Conservation (phyloP, 2,113 vertebrate genomes). For the Boleophthalmus pectinirostris region DNA sequence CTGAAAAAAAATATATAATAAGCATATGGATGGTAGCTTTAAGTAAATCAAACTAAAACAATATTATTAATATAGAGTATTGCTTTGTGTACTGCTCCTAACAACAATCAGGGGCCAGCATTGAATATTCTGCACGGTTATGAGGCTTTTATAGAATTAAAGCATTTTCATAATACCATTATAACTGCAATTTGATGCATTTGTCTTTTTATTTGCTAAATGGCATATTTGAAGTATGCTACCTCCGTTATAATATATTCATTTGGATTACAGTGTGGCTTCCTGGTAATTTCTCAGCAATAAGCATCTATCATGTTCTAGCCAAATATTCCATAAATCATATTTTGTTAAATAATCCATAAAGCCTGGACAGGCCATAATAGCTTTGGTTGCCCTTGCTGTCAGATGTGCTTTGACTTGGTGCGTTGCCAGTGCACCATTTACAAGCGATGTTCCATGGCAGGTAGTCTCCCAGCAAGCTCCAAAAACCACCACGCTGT, state of each 20-base stretch:
- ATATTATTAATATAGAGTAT: neutral
- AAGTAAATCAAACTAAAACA: too few relatives aligned
- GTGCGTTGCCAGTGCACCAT: slow-evolving; percentile 47
- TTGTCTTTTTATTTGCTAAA: neutral
- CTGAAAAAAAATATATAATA: too few relatives aligned
- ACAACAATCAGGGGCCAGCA: neutral
- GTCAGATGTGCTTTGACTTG: slow-evolving; percentile 72
- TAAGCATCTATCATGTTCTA: slow-evolving; percentile 61
- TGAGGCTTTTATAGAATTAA: neutral
- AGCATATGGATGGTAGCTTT: too few relatives aligned
- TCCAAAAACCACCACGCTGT: slow-evolving; percentile 60
- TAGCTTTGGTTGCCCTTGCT: slow-evolving; percentile 61
- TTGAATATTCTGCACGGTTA: neutral
- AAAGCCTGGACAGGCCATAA: slow-evolving; percentile 74
- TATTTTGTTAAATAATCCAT: slow-evolving; percentile 60
- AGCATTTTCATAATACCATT: neutral
- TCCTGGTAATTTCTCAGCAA: slow-evolving; percentile 52
- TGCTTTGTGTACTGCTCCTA: too few relatives aligned
- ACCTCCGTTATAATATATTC: neutral
- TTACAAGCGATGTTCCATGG: slow-evolving; percentile 54
- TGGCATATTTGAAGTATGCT: neutral
- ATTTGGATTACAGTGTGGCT: slow-evolving; percentile 29
- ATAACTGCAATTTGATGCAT: neutral
- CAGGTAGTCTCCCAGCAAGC: slow-evolving; percentile 63
- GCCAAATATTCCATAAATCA: slow-evolving; percentile 69